A percentile compares a stretch with the other conserved stretches of the same genome.
Conservation (phyloP, 2,113 vertebrate species). For the Monarcha castaneiventris region DNA sequence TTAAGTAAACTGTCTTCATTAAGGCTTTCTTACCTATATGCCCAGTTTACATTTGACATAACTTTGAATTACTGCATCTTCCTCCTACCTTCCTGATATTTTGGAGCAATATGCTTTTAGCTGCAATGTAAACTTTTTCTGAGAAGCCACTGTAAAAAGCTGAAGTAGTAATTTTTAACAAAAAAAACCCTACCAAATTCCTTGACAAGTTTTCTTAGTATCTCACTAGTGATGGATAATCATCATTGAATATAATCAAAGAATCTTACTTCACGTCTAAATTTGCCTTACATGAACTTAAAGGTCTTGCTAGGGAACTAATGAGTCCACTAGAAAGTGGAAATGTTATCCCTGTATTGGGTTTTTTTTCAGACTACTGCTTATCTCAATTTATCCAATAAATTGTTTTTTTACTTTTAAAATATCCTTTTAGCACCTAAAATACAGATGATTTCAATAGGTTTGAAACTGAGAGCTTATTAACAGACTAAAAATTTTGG, state of each 20-base stretch:
- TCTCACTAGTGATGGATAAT: background rate
- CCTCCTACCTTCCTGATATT: background rate
- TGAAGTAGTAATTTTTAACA: background rate
- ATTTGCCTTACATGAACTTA: background rate
- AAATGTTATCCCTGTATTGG: background rate
- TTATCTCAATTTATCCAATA: background rate
- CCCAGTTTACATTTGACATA: background rate
- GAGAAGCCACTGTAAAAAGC: background rate
- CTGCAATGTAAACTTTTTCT: background rate
- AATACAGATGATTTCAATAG: background rate
- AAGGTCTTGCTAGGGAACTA: background rate
- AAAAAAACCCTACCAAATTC: background rate
- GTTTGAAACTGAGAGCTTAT: background rate
- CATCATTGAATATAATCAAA: background rate
- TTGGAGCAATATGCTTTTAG: background rate
- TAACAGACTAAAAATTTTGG: background rate
- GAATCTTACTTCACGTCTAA: background rate
- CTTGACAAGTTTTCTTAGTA: background rate
- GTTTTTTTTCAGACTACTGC: background rate
- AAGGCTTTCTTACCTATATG: background rate
- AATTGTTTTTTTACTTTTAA: background rate
- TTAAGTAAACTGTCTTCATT: background rate
- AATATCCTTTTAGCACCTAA: background rate
- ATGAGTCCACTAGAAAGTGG: background rate
- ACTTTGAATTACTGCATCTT: background rate